A percentile compares a stretch with the other conserved stretches of the same genome.
Evolutionary conservation across 2,113 vertebrate species (phyloP).

Genomic region (Catharus minimus): DNA sequence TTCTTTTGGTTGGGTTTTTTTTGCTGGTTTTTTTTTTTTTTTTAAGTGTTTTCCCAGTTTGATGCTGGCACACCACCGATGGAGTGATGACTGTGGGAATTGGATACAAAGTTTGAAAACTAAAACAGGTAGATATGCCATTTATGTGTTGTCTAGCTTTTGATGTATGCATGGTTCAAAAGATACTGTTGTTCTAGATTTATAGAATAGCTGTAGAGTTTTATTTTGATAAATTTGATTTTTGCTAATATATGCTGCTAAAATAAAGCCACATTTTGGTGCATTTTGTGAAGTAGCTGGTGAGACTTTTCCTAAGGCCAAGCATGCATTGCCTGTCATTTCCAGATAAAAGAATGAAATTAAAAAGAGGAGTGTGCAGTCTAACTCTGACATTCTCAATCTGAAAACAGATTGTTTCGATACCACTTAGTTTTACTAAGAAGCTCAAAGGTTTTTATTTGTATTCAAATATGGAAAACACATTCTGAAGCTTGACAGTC

Average conservation of each 20-base stretch:
- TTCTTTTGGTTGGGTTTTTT: neutral
- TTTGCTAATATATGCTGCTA: neutral
- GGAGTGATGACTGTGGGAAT: neutral
- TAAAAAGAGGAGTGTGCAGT: neutral
- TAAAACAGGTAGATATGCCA: neutral
- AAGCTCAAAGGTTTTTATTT: neutral
- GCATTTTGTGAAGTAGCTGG: neutral
- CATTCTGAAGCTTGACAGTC: neutral
- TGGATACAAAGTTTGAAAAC: neutral
- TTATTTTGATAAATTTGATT: neutral
- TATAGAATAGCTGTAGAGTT: neutral
- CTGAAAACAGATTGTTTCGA: neutral
- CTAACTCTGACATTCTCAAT: neutral
- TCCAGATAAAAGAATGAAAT: neutral
- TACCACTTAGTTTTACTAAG: neutral
- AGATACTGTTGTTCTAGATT: neutral
- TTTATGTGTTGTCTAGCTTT: neutral
- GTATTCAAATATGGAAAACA: neutral
- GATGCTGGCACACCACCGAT: neutral
- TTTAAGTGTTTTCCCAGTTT: neutral
- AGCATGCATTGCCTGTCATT: neutral
- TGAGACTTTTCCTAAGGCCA: neutral
- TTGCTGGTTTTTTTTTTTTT: neutral
- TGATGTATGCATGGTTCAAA: neutral
- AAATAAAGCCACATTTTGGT: neutral